Base-by-base conservation (phyloP, 2,113 vertebrate species). In the Hippopotamus amphibius region DNA sequence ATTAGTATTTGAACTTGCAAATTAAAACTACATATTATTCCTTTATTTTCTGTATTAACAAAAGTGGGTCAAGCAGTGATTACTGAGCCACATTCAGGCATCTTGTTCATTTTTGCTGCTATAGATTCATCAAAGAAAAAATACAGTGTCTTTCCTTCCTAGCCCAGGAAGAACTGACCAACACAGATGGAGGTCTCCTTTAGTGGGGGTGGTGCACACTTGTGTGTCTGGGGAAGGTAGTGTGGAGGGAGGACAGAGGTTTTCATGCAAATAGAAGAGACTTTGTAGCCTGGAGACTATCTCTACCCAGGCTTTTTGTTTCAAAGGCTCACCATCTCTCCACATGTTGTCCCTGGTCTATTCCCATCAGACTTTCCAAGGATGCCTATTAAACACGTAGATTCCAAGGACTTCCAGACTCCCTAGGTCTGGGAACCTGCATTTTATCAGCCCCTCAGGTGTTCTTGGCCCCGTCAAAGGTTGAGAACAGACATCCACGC, bases 141-240 rank as follows among this genome's bases (percentile, higher is more conserved):
- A 24, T 50, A 41, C 12, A 7, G 6, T 33, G n/a, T 17, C 10
- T 89, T 89, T 24, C 50, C 4, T 53, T 68, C 50, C 26, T 14
- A 7, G 11, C 14, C 1, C 12, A 74, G 15, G 57, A 48, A 74
- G 21, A 37, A 48, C 41, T 80, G 65, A 24, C 28, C 3, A 22
- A 22, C 22, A 50, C 26, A 53, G 15, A 7, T 12, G 8, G 4
- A 50, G 11, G 37, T 28, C 68, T 88, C 53, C 41, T 57, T 46
- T 21, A 15, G 12, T 7, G 55, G 17, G 2, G 12, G 6, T n/a
- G 5, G 53, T 1, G 3, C 4, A 5, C 21, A 2, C 4, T 2
- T 48, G 57, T 50, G 19, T 48, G 37, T 91, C 41, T 55, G 19
- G 15, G 10, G 30, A 37, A 81, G 6, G 28, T 6, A 1, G 80